These are phyloP conservation scores for Yponomeuta evonymella DNA, from an alignment of 2,888 invertebrate species.

Conservation along the genomic window DNA sequence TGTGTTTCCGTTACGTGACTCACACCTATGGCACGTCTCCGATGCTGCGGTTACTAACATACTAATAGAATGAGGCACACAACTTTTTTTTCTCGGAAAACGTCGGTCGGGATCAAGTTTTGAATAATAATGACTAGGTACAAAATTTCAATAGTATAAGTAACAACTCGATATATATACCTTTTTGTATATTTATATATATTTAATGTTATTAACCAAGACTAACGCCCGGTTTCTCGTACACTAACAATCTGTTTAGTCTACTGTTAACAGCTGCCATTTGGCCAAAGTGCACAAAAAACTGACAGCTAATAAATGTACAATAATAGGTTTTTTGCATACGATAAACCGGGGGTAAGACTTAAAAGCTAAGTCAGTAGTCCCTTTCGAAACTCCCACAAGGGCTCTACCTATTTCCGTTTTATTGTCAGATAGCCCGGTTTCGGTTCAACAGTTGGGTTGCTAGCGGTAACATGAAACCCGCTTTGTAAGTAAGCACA, in stretches of 20 bases:
- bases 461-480: constrained; percentile 19
- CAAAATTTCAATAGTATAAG: background rate
- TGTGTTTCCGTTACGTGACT: constrained; percentile 74
- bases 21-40: constrained; percentile 66
- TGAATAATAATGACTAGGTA: background rate
- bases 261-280: too few relatives aligned
- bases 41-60: constrained; percentile 61
- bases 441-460: constrained; percentile 27
- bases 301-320: too few relatives aligned
- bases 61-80: constrained; percentile 50
- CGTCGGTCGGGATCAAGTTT: constrained; percentile 4
- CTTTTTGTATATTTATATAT: background rate
- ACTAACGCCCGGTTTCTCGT: background rate
- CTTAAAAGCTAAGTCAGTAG: background rate
- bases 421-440: constrained; percentile 12
- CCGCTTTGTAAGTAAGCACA: constrained; percentile 20
- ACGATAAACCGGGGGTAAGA: background rate
- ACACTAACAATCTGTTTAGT: too few relatives aligned
- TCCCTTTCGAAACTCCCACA: constrained; percentile 7
- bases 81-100: constrained; percentile 45
- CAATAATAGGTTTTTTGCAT: background rate
- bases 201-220: background rate
- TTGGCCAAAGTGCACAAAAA: too few relatives aligned
- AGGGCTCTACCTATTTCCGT: constrained; percentile 10
- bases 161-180: background rate